Evolutionary conservation across 2,113 vertebrate species (phyloP), one percentile per base, ranked within the genome.

Genomic region (Origma solitaria): DNA sequence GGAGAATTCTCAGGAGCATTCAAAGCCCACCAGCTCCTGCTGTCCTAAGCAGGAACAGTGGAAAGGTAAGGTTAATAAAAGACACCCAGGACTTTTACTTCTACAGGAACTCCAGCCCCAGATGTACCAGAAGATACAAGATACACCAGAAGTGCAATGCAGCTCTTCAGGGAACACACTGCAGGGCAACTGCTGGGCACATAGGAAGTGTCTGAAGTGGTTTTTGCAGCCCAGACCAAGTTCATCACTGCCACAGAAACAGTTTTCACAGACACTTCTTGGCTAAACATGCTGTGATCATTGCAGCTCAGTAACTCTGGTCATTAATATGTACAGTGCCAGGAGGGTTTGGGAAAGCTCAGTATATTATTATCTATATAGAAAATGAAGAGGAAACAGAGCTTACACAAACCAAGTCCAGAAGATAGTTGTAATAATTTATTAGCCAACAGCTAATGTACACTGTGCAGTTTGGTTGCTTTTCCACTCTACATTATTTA

Each of bases 401-500:
- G 35, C 53, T 92, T 82, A 85, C 68, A 85, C 53, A 94, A 75
- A 57, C 35, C 14, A 69, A 92, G 50, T 27, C 40, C 61, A 89
- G 51, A 60, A 91, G 61, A 40, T 38, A 84, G 47, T 31, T 65
- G 65, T 28, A 82, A 16, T 28, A 94, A 33, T 53, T 65, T 77
- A 86, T 90, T 69, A 77, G 88, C 79, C 80, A 86, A 79, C 5
- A 88, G 51, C 47, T 60, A 81, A 70, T 20, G 53, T 47, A 54
- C 44, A 45, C 51, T 15, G 38, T 54, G 61, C 69, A 64, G 60
- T 68, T 53, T 37, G 33, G 79, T 60, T 95, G 62, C n/a, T 95
- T 88, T 89, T 56, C 88, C 92, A 86, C 45, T 80, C 65, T 66
- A 64, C 1, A 8, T 84, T 92, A 91, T 92, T 93, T 89, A 94